Conservation (phyloP, 1,140 invertebrate species). For the Spodoptera litura region DNA sequence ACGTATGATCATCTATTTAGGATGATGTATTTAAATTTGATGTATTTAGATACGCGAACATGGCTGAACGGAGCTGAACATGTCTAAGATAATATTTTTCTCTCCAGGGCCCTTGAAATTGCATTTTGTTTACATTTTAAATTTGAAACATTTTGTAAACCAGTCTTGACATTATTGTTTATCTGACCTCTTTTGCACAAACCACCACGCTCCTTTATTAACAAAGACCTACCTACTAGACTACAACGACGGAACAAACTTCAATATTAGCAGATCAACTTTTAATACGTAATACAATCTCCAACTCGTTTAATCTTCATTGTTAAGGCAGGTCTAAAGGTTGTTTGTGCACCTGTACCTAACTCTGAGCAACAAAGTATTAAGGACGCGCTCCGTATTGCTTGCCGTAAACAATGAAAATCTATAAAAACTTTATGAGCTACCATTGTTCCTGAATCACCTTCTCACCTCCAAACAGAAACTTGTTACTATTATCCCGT, state of each 20-base stretch:
- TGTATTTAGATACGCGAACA: too few relatives aligned
- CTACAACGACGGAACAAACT: not conserved
- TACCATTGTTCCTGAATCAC: constrained; percentile 55
- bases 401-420: constrained; percentile 58
- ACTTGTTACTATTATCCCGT: not conserved
- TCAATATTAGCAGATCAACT: not conserved
- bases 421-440: constrained; percentile 62
- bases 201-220: too few relatives aligned
- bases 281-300: not conserved
- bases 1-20: too few relatives aligned
- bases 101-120: too few relatives aligned
- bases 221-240: too few relatives aligned
- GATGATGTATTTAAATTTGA: too few relatives aligned
- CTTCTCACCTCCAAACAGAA: constrained; percentile 44
- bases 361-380: constrained; percentile 47
- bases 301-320: not conserved
- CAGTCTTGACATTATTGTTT: too few relatives aligned
- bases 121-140: too few relatives aligned
- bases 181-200: not conserved
- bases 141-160: too few relatives aligned
- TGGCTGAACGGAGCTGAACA: too few relatives aligned
- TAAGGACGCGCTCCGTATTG: constrained; percentile 45
- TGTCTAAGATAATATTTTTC: too few relatives aligned
- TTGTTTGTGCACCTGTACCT: constrained; percentile 33
- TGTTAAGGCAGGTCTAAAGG: not conserved